Evolutionary conservation across 1,140 invertebrate species (phyloP).

Genomic region (Bombyx mandarina): DNA sequence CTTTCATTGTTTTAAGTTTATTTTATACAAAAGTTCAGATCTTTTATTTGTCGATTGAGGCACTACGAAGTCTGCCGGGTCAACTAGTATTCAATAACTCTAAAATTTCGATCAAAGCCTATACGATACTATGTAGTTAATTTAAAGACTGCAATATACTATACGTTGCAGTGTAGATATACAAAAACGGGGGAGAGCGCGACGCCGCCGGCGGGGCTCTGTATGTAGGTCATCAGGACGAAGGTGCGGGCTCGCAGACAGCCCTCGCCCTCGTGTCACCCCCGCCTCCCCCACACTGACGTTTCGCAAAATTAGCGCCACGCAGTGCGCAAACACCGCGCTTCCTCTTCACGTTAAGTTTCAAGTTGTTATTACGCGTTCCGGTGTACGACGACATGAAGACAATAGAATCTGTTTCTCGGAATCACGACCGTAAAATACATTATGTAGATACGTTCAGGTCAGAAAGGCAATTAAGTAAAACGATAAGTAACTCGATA

Average conservation of each 20-base stretch:
- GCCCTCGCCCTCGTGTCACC: slow-evolving; percentile 27
- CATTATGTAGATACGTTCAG: slow-evolving; percentile 35
- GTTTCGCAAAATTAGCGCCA: slow-evolving; percentile 27
- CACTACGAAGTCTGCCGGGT: no score
- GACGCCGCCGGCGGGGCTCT: slow-evolving; percentile 20
- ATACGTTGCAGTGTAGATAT: no score
- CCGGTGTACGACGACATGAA: slow-evolving; percentile 1
- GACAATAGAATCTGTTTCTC: slow-evolving; percentile 33
- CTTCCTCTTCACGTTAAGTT: slow-evolving; percentile 3
- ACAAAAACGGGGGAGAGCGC: slow-evolving; percentile 10
- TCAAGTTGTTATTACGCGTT: no score
- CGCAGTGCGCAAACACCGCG: slow-evolving; percentile 24
- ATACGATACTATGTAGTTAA: no score
- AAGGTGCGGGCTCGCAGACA: slow-evolving; percentile 28
- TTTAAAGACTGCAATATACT: no score
- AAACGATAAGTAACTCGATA: slow-evolving; percentile 34
- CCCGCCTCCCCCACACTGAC: slow-evolving; percentile 21
- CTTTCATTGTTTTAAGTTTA: no score
- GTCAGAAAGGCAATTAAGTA: slow-evolving; percentile 40
- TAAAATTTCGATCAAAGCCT: no score
- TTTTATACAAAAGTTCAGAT: no score
- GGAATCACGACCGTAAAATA: slow-evolving; percentile 30
- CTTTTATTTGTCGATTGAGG: no score
- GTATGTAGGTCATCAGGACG: slow-evolving; percentile 34
- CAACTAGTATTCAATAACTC: no score